Base-by-base conservation (phyloP, 1,140 invertebrate genomes). In the Papilio xuthus region DNA sequence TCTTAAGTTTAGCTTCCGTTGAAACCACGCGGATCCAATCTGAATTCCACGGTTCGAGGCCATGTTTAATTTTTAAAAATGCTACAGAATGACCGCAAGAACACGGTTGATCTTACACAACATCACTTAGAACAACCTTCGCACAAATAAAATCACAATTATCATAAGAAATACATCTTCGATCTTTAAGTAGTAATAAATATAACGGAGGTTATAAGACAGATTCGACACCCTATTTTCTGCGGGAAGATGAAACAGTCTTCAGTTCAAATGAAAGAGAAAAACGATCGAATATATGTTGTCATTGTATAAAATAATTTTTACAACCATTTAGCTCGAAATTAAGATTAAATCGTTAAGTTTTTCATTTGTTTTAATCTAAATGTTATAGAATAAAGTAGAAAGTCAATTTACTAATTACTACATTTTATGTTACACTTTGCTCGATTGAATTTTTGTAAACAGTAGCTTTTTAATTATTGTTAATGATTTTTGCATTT, bases 11-110 rank as follows among this genome's bases (percentile, higher is more conserved):
- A 99, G 97, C 95, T 98, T 98, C 94, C 97, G 97, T 95, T 99
- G 98, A 96, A 98, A 98, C 98, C 98, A 99, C 93, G 98, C 97
- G 92, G 97, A 97, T 92, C 97, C 97, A 91, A 97, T 97, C 95
- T 98, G 97, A 93, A 98, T 97, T 93, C 97, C 97, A 94, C 96
- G 95, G 90, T 97, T 97, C 91, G 97, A 97, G 95, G 97, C 97
- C 97, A 97, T 97, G 95, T 96, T 96, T 94, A 95, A 95, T 94
- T 93, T 93, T 93, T 92, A 87, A 91, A 92, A 92, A 92, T 86
- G 89, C 92, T 94, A 93, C 89, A 93, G 88, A 90, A 85, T 90
- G 89, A 92, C 85, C 90, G 90, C 88, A 92, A 94, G 90, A 91
- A 92, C 90, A 91, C 86, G 92, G 89, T 89, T 90, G 89, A 91